phyloP scores from a whole-genome alignment of 2,888 invertebrate genomes.

The Acleris sparsana region DNA sequence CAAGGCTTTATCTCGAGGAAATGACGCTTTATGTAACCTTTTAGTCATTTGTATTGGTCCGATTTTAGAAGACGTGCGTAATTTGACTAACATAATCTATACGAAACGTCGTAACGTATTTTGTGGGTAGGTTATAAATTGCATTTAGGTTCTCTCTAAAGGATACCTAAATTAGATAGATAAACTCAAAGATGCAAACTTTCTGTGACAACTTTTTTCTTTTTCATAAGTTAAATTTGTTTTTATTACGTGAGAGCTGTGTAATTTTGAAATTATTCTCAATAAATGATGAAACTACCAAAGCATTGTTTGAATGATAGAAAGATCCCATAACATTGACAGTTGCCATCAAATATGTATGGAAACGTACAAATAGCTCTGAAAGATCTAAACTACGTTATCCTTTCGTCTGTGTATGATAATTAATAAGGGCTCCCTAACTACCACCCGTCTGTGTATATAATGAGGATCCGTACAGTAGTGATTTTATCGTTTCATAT shows the following conservation, averaged over 20 bases:
- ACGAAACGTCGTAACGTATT: constrained; percentile 13
- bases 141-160: constrained; percentile 26
- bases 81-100: constrained; percentile 16
- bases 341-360: not conserved
- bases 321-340: no score
- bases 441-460: no score
- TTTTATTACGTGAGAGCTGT: constrained; percentile 62
- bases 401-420: no score
- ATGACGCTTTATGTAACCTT: not conserved
- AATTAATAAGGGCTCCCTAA: no score
- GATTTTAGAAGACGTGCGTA: constrained; percentile 4
- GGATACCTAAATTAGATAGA: constrained; percentile 21
- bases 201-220: constrained; percentile 38
- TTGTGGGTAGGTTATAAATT: constrained; percentile 12
- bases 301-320: constrained; percentile 32
- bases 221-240: constrained; percentile 54
- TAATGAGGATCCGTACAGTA: no score
- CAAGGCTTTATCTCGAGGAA: no score
- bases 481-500: no score
- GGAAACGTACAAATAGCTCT: no score
- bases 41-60: constrained; percentile 6
- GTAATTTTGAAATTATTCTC: constrained; percentile 71
- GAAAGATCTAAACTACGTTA: not conserved
- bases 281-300: constrained; percentile 61
- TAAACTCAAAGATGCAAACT: constrained; percentile 18